Conservation (phyloP, 2,113 vertebrate genomes). For the Phylloscopus whistleri region DNA sequence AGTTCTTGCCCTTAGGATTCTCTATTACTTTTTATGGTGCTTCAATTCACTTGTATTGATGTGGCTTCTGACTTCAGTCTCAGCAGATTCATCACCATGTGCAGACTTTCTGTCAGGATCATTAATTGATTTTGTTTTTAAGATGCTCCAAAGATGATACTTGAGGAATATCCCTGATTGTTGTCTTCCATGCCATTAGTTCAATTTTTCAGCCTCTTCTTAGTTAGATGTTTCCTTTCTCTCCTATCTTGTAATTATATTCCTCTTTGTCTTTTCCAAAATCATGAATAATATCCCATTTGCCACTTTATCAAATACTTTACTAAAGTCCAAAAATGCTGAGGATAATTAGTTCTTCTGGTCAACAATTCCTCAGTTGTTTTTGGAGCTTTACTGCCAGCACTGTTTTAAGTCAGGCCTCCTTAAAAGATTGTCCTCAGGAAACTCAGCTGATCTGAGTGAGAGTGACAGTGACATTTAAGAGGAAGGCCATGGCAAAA, state of each 20-base stretch:
- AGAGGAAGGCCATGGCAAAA: not conserved
- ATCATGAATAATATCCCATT: not conserved
- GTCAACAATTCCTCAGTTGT: not conserved
- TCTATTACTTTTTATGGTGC: not conserved
- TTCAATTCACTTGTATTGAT: not conserved
- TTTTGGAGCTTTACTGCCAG: not conserved
- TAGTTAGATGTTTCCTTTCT: not conserved
- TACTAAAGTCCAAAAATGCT: not conserved
- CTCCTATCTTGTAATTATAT: not conserved
- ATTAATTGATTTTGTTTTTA: not conserved
- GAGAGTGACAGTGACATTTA: not conserved
- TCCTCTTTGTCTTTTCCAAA: not conserved
- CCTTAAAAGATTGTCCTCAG: not conserved
- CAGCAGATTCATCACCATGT: not conserved
- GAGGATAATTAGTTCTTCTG: not conserved
- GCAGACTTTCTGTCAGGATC: not conserved
- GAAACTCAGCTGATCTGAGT: not conserved
- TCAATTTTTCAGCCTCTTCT: not conserved
- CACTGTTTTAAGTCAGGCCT: not conserved
- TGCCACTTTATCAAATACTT: not conserved
- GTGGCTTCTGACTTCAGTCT: not conserved
- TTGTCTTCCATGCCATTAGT: not conserved
- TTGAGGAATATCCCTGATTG: not conserved
- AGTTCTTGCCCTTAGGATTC: not conserved
- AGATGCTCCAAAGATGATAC: not conserved